phyloP scores from a whole-genome alignment of 2,888 invertebrate species.

The Cephus nigrinus region DNA sequence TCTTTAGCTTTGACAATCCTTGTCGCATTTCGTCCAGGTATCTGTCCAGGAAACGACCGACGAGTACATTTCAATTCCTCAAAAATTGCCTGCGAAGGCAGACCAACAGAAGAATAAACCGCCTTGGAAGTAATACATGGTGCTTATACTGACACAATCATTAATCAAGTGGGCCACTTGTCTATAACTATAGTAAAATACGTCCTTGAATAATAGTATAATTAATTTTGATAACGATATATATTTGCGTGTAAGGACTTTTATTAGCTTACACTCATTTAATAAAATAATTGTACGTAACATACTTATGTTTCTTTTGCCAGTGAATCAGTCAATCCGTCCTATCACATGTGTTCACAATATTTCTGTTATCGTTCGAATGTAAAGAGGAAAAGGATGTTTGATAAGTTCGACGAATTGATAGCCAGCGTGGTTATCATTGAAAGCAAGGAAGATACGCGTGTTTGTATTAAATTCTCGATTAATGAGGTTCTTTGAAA shows the following conservation, averaged over 20 bases:
- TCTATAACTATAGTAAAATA: constrained; percentile 11
- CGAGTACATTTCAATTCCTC: constrained; percentile 52
- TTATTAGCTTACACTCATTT: not conserved
- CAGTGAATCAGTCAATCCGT: not conserved
- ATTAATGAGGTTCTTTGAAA: not conserved
- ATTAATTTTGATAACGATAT: constrained; percentile 5
- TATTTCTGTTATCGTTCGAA: constrained; percentile 1
- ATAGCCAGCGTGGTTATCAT: constrained; percentile 1
- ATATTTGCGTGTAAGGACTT: not conserved
- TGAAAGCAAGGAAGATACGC: not conserved
- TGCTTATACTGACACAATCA: constrained; percentile 7
- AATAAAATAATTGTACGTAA: constrained; percentile 1
- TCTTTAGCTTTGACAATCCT: not conserved
- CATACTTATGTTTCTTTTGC: not conserved
- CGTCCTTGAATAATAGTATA: constrained; percentile 5
- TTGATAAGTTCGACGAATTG: constrained; percentile 35
- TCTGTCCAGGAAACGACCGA: constrained; percentile 44
- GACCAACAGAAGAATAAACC: constrained; percentile 55
- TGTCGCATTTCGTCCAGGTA: constrained; percentile 31
- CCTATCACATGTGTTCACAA: not conserved
- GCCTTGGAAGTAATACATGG: constrained; percentile 60
- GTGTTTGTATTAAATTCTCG: not conserved
- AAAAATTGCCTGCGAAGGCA: constrained; percentile 42
- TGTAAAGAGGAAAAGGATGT: constrained; percentile 51
- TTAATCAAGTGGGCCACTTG: constrained; percentile 1